Percentiles rank a stretch among this genome's conserved stretches.
phyloP scores from a whole-genome alignment of 2,797 vertebrate species.

The Leuciscus waleckii region DNA sequence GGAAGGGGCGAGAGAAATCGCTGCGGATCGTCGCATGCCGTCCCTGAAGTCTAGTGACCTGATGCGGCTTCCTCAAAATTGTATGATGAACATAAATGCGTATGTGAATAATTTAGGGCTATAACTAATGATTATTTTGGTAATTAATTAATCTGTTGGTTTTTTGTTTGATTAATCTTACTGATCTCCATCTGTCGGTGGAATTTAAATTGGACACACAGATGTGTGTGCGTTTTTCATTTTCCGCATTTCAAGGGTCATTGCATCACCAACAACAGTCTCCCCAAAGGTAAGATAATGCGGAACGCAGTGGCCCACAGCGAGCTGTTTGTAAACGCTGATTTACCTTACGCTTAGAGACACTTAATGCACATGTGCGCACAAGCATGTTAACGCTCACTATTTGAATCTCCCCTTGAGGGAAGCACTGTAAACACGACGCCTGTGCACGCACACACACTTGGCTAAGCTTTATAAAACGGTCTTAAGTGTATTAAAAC shows the following conservation, averaged over 20 bases:
- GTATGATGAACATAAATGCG: background rate
- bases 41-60: background rate
- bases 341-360: conserved; percentile 1
- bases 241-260: conserved; percentile 8
- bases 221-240: background rate
- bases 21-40: too few species aligned
- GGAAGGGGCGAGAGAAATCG: background rate
- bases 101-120: background rate
- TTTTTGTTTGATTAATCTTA: background rate
- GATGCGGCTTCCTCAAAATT: background rate
- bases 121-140: background rate
- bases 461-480: conserved; percentile 39
- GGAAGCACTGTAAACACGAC: conserved; percentile 26
- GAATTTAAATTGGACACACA: background rate
- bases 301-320: background rate
- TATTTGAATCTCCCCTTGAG: conserved; percentile 41
- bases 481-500: conserved; percentile 37
- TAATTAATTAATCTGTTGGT: background rate
- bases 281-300: conserved; percentile 13
- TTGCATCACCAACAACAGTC: conserved; percentile 9
- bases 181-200: background rate
- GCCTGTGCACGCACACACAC: background rate
- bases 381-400: conserved; percentile 28
- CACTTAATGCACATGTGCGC: conserved; percentile 9
- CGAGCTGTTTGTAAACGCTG: conserved; percentile 6